Evolutionary conservation across 2,113 vertebrate species (phyloP), one percentile per base, ranked within the genome.

Genomic region (Xenus cinereus): DNA sequence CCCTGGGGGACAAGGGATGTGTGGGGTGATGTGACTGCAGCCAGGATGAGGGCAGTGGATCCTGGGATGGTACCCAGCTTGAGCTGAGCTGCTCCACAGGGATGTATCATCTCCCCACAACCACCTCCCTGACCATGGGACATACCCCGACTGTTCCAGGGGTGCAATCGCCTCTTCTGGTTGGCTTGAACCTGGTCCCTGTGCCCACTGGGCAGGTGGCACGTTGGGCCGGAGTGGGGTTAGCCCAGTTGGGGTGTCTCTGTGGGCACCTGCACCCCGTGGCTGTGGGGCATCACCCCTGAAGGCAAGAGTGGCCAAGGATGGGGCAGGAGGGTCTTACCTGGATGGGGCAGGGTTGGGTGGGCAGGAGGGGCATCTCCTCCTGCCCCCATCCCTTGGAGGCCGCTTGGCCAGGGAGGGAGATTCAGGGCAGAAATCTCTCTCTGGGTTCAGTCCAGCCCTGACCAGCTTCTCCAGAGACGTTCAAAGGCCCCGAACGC

Each of bases 251-350:
- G 20, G 9, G 35, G 17, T 67, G 27, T 11, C 33, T 22, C 8
- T 19, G 37, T 45, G 63, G 71, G 7, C 37, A 54, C 39, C 51
- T 43, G 22, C 0, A 0, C 56, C 48, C 53, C 3, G 0, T 2
- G 22, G 64, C 60, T 74, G 50, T 57, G 78, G 30, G 60, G 54
- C 78, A 18, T 35, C 24, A 9, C 7, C 39, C 35, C 74, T 35
- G 7, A 62, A 51, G 26, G n/a, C 56, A 51, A n/a, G 6, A 22
- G 51, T 48, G 46, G 24, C 48, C 66, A n/a, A 2, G 32, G 63
- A 46, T 46, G 46, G 46, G 46, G 46, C 20, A 21, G 46, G 20
- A 46, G 46, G 46, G 43, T 45, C 43, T 45, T 45, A 17, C 43
- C 43, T 45, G 43, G 43, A 45, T 45, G 43, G 43, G 43, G 43